A percentile compares a stretch with the other conserved stretches of the same genome.
Conservation (phyloP, 2,888 invertebrate genomes). For the Dasypogon diadema region DNA sequence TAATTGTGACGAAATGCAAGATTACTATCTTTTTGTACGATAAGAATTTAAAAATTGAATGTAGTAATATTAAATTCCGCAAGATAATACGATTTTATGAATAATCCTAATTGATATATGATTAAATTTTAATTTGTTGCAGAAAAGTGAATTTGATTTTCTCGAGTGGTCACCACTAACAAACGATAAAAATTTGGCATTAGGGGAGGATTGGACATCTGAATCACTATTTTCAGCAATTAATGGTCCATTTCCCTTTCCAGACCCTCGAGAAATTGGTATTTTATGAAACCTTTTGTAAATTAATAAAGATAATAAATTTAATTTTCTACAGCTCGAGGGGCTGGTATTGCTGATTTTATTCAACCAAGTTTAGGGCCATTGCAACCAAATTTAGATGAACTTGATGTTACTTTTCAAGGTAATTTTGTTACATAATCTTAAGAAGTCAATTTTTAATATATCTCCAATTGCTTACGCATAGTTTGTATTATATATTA, state of each 20-base stretch:
- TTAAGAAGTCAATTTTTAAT: too few relatives aligned
- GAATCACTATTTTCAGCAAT: constrained; percentile 89
- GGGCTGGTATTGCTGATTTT: constrained; percentile 92
- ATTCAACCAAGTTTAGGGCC: constrained; percentile 98
- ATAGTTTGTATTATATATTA: too few relatives aligned
- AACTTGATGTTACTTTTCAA: constrained; percentile 87
- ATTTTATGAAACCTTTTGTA: constrained; percentile 59
- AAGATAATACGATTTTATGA: background rate
- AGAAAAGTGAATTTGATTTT: constrained; percentile 69
- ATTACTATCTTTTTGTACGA: too few relatives aligned
- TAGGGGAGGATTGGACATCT: constrained; percentile 74
- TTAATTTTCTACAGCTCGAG: constrained; percentile 69
- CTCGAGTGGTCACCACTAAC: constrained; percentile 66
- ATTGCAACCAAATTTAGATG: constrained; percentile 95
- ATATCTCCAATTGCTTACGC: too few relatives aligned
- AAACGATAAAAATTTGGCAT: constrained; percentile 65
- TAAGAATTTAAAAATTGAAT: background rate
- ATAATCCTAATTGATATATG: background rate
- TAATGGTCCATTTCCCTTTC: constrained; percentile 91
- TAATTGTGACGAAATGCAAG: too few relatives aligned
- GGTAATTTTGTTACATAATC: constrained; percentile 71
- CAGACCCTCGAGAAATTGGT: constrained; percentile 97
- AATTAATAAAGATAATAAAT: background rate
- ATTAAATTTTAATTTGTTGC: constrained; percentile 25
- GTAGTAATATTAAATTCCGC: background rate